These are phyloP conservation scores for Muscicapa comitata DNA, from an alignment of 2,797 vertebrate genomes.

Conservation along the genomic window DNA sequence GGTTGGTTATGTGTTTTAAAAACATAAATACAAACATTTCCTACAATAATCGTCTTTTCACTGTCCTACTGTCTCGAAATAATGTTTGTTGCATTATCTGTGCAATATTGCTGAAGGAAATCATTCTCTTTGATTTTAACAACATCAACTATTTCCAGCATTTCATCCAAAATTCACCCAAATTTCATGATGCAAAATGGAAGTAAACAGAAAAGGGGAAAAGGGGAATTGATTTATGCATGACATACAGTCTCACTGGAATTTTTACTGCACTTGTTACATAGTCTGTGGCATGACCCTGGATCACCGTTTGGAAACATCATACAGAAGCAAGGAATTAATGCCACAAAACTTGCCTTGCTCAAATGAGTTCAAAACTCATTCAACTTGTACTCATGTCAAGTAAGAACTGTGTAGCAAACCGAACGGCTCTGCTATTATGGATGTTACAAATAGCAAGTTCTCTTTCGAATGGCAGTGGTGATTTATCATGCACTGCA, in stretches of 20 bases:
- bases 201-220: not conserved
- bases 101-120: not conserved
- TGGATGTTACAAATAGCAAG: accelerated
- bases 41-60: not conserved
- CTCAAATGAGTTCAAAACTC: not conserved
- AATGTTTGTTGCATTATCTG: not conserved
- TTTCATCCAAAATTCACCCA: not conserved
- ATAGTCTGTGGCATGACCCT: accelerated
- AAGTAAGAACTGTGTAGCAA: not conserved
- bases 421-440: not conserved
- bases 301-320: not conserved
- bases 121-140: not conserved
- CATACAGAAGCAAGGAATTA: not conserved
- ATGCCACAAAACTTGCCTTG: not conserved
- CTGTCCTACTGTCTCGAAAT: not conserved
- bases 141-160: not conserved
- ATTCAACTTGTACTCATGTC: accelerated
- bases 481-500: accelerated
- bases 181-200: not conserved
- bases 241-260: not conserved
- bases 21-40: not conserved
- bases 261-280: not conserved
- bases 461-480: accelerated
- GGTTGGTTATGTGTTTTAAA: not conserved
- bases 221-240: not conserved